Evolutionary conservation across 2,888 invertebrate genomes (phyloP).

Genomic region (Zygaena filipendulae): DNA sequence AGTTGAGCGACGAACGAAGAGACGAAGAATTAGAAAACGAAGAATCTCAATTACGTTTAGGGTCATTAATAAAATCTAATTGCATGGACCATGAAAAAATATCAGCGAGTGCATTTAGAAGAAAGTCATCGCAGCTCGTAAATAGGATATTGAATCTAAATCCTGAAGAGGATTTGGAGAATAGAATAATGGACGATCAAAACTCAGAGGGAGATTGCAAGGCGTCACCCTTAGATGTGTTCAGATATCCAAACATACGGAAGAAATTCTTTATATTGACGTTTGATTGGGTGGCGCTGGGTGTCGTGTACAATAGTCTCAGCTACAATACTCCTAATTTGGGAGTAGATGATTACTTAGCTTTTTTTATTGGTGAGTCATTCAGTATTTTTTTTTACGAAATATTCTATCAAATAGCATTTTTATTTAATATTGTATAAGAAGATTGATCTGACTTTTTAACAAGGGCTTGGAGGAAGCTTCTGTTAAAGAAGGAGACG

Average conservation of each 20-base stretch:
- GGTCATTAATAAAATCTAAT: conserved; percentile 31
- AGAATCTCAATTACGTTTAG: conserved; percentile 25
- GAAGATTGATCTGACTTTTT: too few relatives aligned
- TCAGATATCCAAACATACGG: conserved; percentile 73
- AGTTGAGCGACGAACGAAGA: conserved; percentile 23
- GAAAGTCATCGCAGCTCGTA: conserved; percentile 44
- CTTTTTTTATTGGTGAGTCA: conserved; percentile 72
- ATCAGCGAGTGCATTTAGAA: conserved; percentile 35
- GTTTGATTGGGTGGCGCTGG: conserved; percentile 74
- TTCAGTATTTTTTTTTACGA: conserved; percentile 1
- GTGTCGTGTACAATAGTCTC: conserved; percentile 75
- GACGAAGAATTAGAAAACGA: too few relatives aligned
- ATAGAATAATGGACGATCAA: conserved; percentile 49
- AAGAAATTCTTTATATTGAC: conserved; percentile 74
- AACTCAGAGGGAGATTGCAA: conserved; percentile 58
- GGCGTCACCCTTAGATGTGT: conserved; percentile 71
- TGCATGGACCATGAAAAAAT: conserved; percentile 37
- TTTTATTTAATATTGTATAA: too few relatives aligned
- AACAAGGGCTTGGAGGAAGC: too few relatives aligned
- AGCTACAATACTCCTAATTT: conserved; percentile 75
- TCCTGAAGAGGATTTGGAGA: conserved; percentile 36
- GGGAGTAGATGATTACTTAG: conserved; percentile 74
- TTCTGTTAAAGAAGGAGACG: too few relatives aligned
- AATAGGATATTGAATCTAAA: conserved; percentile 39
- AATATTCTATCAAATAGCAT: too few relatives aligned